Conservation (phyloP, 2,113 vertebrate genomes). For the Chelonoidis abingdonii region DNA sequence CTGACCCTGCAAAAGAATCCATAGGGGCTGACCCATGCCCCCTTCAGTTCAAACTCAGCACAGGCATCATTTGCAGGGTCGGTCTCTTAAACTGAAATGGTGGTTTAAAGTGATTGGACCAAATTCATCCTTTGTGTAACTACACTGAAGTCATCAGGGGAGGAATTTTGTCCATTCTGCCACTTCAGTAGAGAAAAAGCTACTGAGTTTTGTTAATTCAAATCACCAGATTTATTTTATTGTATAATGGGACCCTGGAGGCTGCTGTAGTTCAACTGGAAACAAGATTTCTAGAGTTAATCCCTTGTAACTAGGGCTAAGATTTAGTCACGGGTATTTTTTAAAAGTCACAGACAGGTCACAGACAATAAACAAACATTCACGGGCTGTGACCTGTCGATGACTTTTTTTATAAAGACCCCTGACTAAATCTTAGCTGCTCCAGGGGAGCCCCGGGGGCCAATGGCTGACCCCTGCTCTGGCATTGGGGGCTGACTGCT, state of each 20-base stretch:
- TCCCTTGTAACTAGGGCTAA: not conserved
- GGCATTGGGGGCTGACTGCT: too few species aligned
- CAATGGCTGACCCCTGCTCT: too few species aligned
- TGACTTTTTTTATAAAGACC: too few species aligned
- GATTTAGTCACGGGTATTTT: too few species aligned
- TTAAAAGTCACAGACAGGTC: too few species aligned
- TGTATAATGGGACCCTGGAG: not conserved
- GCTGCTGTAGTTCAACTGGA: not conserved
- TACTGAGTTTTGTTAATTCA: not conserved
- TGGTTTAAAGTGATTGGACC: not conserved
- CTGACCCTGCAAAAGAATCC: accelerated
- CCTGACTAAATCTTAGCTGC: too few species aligned
- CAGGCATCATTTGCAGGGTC: not conserved
- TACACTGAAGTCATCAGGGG: not conserved
- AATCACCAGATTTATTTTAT: not conserved
- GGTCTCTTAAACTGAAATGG: not conserved
- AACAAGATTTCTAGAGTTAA: not conserved
- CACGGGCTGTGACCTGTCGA: too few species aligned
- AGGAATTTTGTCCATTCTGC: not conserved
- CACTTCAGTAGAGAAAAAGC: not conserved
- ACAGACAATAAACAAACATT: too few species aligned
- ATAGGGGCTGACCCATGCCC: not conserved
- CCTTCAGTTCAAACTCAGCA: not conserved
- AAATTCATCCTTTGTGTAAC: not conserved
- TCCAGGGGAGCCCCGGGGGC: too few species aligned